Conservation (phyloP, 2,797 vertebrate genomes). For the Anabas testudineus region DNA sequence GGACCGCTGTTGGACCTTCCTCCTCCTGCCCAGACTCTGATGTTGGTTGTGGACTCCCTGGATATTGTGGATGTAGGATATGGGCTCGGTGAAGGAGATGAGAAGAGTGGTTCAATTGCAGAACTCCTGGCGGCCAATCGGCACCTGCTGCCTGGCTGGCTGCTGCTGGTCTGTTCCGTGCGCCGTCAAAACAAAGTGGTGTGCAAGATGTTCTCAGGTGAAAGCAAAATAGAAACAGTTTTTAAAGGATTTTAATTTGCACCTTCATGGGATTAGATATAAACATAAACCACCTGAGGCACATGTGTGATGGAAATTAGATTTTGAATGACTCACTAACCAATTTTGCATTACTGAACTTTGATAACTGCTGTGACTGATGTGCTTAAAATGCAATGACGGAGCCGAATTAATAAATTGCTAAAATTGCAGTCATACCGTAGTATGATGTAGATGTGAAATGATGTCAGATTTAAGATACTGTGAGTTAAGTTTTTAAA, state of each 20-base stretch:
- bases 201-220: constrained; percentile 88
- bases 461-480: too few relatives aligned
- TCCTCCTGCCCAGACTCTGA: constrained; percentile 81
- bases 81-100: constrained; percentile 35
- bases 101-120: constrained; percentile 77
- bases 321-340: too few relatives aligned
- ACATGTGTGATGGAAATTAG: neutral
- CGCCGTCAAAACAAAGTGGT: constrained; percentile 84
- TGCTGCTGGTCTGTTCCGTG: constrained; percentile 87
- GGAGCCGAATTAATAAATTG: too few relatives aligned
- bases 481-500: too few relatives aligned
- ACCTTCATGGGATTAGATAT: too few relatives aligned
- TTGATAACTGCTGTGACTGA: too few relatives aligned
- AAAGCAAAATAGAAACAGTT: neutral
- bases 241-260: neutral
- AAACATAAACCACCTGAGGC: neutral
- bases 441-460: too few relatives aligned
- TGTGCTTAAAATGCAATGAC: too few relatives aligned
- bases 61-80: constrained; percentile 82
- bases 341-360: too few relatives aligned
- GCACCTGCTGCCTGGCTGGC: constrained; percentile 86
- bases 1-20: constrained; percentile 81
- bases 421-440: too few relatives aligned
- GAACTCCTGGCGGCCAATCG: constrained; percentile 83
- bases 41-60: constrained; percentile 85